Percentiles rank a stretch among this genome's conserved stretches.
phyloP scores from a whole-genome alignment of 2,113 vertebrate species.

The Notiomystis cincta region DNA sequence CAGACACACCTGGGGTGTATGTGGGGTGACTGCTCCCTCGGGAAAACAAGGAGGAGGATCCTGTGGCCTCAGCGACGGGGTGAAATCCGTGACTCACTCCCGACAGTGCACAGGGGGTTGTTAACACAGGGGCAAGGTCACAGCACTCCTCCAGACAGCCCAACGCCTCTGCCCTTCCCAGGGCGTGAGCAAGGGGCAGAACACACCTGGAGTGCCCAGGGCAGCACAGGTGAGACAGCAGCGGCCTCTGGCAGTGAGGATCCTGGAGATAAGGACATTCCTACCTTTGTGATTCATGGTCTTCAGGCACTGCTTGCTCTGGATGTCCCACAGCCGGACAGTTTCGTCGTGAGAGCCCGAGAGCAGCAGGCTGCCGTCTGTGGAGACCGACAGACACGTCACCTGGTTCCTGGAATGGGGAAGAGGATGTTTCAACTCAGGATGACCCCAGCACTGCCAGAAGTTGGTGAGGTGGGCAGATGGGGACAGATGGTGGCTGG shows the following conservation, averaged over 20 bases:
- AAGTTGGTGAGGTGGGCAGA: background rate
- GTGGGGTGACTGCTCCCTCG: background rate
- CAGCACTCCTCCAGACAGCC: background rate
- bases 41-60: constrained; percentile 15
- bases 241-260: background rate
- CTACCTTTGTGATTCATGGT: constrained; percentile 89
- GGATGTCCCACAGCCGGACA: constrained; percentile 89
- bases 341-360: constrained; percentile 95
- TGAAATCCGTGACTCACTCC: constrained; percentile 30
- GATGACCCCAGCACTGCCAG: background rate
- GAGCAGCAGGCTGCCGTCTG: constrained; percentile 85
- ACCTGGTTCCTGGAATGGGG: constrained; percentile 84
- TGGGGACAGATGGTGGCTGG: background rate
- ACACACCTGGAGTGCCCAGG: background rate
- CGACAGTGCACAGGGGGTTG: background rate
- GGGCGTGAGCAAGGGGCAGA: background rate
- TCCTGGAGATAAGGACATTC: background rate
- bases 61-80: background rate
- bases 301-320: constrained; percentile 91
- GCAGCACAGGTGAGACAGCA: background rate
- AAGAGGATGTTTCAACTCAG: background rate
- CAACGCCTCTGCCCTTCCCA: background rate
- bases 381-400: constrained; percentile 89
- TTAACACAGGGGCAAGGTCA: background rate
- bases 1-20: background rate